Evolutionary conservation across 1,140 invertebrate species (phyloP), one percentile per base, ranked within the genome.

Genomic region (Heliconius nattereri): DNA sequence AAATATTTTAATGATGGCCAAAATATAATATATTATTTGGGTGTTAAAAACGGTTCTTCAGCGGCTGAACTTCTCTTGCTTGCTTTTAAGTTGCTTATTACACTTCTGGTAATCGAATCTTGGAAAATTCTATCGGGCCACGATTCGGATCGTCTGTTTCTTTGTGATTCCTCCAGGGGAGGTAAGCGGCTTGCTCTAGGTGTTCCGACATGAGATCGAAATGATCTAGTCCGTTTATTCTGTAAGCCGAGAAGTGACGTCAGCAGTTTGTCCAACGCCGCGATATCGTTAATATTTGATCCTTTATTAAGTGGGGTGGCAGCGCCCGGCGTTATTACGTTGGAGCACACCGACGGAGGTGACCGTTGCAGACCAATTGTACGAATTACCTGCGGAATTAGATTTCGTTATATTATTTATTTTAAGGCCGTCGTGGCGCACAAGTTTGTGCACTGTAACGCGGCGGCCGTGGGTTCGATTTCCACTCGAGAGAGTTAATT

Each of bases 231-330:
- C 20, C 86, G 81, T 73, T 84, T 87, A 40, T 85, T 90, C 9
- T 92, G 89, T 11, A 93, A 85, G 20, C 87, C 91, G 0, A 95
- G 84, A 7, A 95, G 79, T 3, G 94, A 92, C 5, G 90, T 93
- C 19, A 95, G 85, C 1, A 95, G 83, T 80, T 93, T 95, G 76
- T 95, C 95, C 8, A 95, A 78, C 20, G 91, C 88, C 16, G 88
- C 92, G 40, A 95, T 93, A 49, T 95, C 94, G 32, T 90, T 84
- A 23, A 84, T 75, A 78, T 90, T 90, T 26, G 85, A 83, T 75
- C 82, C 78, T 74, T 84, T 88, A 52, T 76, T 74, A 83, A 77
- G 82, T 7, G 89, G 90, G 20, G 90, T 86, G 7, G 85, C 73
- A 73, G 82, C 83, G n/a, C 86, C 89, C 3, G 91, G 88, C 26